Evolutionary conservation across 2,113 vertebrate species (phyloP), one percentile per base, ranked within the genome.

Genomic region (Crocuta crocuta): DNA sequence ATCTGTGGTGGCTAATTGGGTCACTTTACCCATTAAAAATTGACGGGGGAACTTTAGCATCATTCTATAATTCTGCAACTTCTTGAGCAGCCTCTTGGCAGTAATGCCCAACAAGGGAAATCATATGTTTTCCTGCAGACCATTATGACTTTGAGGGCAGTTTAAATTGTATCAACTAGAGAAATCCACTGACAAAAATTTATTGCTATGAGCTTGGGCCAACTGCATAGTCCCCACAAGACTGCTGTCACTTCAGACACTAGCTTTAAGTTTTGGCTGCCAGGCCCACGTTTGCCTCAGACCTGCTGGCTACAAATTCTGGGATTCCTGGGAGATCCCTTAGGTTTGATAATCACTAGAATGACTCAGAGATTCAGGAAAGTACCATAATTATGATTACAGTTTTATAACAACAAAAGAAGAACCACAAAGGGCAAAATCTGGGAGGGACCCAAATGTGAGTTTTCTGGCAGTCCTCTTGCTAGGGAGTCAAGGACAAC

Each of bases 1-100:
- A 97, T 98, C 91, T 98, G 94, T 91, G 88, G 65, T 97, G 81
- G 95, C 96, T 98, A 97, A 98, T 85, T 97, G 95, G 97, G 97
- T 97, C 96, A 95, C 96, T 98, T 97, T 89, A 58, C 45, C 97
- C 93, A 96, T 98, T 98, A 98, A 35, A 35, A 35, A 97, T 94
- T 91, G 94, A 93, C 96, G 53, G 97, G 95, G 94, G 85, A 97
- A 95, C 96, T 98, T 94, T 93, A 95, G 94, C 97, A 94, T 95
- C 95, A 92, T 95, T 98, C 98, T 97, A 31, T 85, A 97, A 94
- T 97, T 97, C 93, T 98, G 97, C 97, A 91, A 95, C 92, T 97
- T 98, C 88, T 79, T 96, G 89, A 97, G 68, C 63, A 96, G 96
- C 97, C 97, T 98, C 35, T 96, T 98, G 98, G 97, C 96, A 95